Base-by-base conservation (phyloP, 2,113 vertebrate species). In the Dicerorhinus sumatrensis region DNA sequence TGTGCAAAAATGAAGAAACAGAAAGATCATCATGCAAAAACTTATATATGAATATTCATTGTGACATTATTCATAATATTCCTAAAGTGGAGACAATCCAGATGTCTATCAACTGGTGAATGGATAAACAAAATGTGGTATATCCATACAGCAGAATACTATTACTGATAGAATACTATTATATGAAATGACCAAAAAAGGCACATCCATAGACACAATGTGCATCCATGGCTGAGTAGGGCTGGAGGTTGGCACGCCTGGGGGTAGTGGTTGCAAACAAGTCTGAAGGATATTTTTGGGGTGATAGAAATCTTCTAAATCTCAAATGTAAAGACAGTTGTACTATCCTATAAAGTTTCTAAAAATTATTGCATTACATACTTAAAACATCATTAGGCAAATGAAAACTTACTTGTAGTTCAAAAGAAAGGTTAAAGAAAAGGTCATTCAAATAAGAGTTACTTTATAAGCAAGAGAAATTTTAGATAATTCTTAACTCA, bases 361-460 rank as follows among this genome's bases (percentile, higher is more conserved):
- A 16, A 3, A 31, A 17, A 51, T 67, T 58, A 25, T 6, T 89
- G 36, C 56, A 48, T 25, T 62, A 36, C 18, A 8, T 14, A 25
- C 16, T 36, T 80, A 33, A 65, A 60, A 80, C 65, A 46, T 23
- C 25, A 58, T 42, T 46, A 54, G 12, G 73, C 17, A 70, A 91
- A 73, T n/a, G 84, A 91, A 86, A 80, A 86, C 23, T 42, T 39
- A 58, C 18, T 20, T 17, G 31, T 39, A 54, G 3, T 31, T 62
- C 39, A 42, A 79, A 79, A 83, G 36, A 58, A 54, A 36, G 17
- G 56, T 89, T 20, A 69, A 76, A 89, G 39, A n/a, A 76, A 81
- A 36, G 12, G 27, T 54, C 31, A 11, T 23, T 7, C 42, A 31
- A 69, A 21, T 31, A 63, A 46, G 73, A 86, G 70, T 89, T 29